These are phyloP conservation scores for Melangyna quadrimaculata DNA, from an alignment of 2,888 invertebrate genomes.

Conservation along the genomic window DNA sequence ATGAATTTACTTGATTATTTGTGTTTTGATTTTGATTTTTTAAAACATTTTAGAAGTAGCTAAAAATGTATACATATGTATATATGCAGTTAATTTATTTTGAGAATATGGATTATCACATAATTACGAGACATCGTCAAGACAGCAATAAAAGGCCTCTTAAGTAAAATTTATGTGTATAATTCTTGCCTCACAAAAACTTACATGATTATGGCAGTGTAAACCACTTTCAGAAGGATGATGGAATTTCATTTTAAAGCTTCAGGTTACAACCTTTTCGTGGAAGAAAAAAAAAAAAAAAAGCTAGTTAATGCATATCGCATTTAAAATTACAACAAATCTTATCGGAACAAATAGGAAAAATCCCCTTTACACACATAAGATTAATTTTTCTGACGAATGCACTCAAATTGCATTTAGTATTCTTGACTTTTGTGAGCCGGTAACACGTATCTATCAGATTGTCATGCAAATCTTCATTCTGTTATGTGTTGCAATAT, in stretches of 20 bases:
- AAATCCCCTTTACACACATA: background rate
- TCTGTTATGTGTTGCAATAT: background rate
- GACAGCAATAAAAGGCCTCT: no score
- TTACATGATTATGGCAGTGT: background rate
- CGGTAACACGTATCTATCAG: background rate
- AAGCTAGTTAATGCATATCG: background rate
- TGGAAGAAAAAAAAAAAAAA: background rate
- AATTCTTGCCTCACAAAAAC: background rate
- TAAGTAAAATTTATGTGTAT: background rate
- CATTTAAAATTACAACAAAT: background rate
- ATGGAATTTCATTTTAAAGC: background rate
- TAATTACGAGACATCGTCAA: no score
- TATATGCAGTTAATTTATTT: no score
- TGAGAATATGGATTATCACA: no score
- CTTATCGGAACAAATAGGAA: background rate
- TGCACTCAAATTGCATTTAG: background rate
- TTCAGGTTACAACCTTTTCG: background rate
- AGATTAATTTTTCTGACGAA: background rate
- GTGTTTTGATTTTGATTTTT: background rate
- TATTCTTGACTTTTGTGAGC: background rate
- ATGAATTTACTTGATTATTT: background rate
- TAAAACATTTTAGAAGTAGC: no score
- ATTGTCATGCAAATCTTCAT: constrained; percentile 12
- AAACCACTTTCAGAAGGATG: background rate
- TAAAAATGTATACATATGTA: no score